A percentile compares a stretch with the other conserved stretches of the same genome.
Evolutionary conservation across 2,113 vertebrate species (phyloP).

Genomic region (Saimiri boliviensis): DNA sequence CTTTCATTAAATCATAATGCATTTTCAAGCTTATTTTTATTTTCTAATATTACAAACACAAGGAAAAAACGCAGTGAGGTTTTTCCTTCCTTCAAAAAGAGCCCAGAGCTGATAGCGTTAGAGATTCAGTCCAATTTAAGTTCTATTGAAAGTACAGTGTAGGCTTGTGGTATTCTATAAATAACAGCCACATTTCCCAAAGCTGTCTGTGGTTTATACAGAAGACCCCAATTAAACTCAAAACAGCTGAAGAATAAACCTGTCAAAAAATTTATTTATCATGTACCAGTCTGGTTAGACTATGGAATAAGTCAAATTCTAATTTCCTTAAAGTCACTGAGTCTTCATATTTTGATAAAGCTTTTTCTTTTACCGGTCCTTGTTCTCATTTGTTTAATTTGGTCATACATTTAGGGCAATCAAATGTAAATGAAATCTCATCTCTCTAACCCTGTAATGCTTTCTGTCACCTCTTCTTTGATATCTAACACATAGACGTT

Average conservation of each 20-base stretch:
- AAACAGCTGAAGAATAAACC: conserved; percentile 68
- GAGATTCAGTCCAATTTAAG: conserved; percentile 66
- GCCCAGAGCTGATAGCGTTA: conserved; percentile 45
- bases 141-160: conserved; percentile 71
- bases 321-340: conserved; percentile 61
- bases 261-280: conserved; percentile 60
- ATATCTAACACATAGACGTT: conserved; percentile 27
- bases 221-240: conserved; percentile 69
- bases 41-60: conserved; percentile 63
- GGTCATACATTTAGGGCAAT: conserved; percentile 27
- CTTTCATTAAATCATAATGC: conserved; percentile 59
- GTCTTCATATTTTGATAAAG: conserved; percentile 22
- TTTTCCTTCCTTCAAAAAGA: conserved; percentile 44
- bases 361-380: conserved; percentile 45
- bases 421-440: conserved; percentile 44
- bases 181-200: conserved; percentile 59
- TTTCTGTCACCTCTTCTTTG: conserved; percentile 22
- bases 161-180: conserved; percentile 62
- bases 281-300: conserved; percentile 30
- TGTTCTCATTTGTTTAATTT: conserved; percentile 12
- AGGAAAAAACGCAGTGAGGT: neutral
- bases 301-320: conserved; percentile 63
- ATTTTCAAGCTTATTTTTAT: conserved; percentile 52
- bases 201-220: conserved; percentile 59
- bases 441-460: neutral